These are phyloP conservation scores for Antheraea yamamai DNA, from an alignment of 2,888 invertebrate genomes.

Conservation along the genomic window DNA sequence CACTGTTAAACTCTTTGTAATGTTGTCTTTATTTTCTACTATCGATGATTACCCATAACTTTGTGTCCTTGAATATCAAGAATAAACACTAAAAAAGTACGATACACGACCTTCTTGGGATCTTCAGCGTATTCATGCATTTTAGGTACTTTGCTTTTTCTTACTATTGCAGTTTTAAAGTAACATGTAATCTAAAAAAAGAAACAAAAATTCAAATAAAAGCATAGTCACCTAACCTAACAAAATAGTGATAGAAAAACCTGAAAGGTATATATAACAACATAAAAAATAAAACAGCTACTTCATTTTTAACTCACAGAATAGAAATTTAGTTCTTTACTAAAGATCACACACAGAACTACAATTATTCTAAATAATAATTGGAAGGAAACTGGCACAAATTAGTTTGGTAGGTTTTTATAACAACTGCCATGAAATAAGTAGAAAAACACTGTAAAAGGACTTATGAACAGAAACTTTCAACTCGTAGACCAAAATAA, in stretches of 20 bases:
- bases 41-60: neutral
- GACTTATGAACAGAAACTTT: no score
- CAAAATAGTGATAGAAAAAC: neutral
- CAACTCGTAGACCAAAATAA: no score
- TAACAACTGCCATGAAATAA: no score
- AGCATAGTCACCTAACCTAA: neutral
- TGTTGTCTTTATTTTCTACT: neutral
- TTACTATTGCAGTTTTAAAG: neutral
- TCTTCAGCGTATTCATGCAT: neutral
- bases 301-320: neutral
- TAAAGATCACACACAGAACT: neutral
- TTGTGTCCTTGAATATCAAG: neutral
- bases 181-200: neutral
- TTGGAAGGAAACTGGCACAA: neutral
- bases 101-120: neutral
- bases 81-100: neutral
- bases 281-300: neutral
- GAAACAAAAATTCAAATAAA: neutral
- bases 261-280: neutral
- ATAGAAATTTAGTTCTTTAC: neutral
- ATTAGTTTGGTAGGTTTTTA: no score
- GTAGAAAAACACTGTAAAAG: no score
- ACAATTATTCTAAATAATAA: neutral
- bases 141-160: neutral
- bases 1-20: neutral